Conservation (phyloP, 2,797 vertebrate genomes). For the Nasua narica region DNA sequence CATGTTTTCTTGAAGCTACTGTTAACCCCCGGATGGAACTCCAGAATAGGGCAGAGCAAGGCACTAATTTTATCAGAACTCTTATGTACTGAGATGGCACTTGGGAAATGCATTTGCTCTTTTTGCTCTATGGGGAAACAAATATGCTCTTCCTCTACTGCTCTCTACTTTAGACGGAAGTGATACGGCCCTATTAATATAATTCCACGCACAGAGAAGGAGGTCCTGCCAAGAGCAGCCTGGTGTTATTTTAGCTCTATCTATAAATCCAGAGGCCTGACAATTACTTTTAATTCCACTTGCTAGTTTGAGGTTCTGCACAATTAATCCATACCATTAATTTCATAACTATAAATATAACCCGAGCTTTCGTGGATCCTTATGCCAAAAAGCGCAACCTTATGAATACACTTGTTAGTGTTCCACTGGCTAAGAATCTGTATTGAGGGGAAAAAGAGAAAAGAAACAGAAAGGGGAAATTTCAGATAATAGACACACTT, state of each 20-base stretch:
- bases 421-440: not conserved
- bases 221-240: slow-evolving; percentile 57
- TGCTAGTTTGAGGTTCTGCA: slow-evolving; percentile 46
- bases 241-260: slow-evolving; percentile 33
- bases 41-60: not conserved
- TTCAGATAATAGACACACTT: not conserved
- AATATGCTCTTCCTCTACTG: not conserved
- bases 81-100: not conserved
- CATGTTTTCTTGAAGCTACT: not conserved
- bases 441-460: not conserved
- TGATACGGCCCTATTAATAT: slow-evolving; percentile 61
- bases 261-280: slow-evolving; percentile 55
- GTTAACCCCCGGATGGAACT: not conserved
- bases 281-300: slow-evolving; percentile 58
- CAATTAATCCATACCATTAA: slow-evolving; percentile 53
- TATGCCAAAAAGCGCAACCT: not conserved
- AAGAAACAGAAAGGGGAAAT: not conserved
- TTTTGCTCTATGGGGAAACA: not conserved
- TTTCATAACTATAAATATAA: slow-evolving; percentile 52
- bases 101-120: not conserved
- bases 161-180: slow-evolving; percentile 34
- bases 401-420: not conserved
- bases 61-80: not conserved
- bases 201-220: slow-evolving; percentile 39
- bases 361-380: slow-evolving; percentile 23